Evolutionary conservation across 2,888 invertebrate genomes (phyloP).

Genomic region (Serrognathus titanus): DNA sequence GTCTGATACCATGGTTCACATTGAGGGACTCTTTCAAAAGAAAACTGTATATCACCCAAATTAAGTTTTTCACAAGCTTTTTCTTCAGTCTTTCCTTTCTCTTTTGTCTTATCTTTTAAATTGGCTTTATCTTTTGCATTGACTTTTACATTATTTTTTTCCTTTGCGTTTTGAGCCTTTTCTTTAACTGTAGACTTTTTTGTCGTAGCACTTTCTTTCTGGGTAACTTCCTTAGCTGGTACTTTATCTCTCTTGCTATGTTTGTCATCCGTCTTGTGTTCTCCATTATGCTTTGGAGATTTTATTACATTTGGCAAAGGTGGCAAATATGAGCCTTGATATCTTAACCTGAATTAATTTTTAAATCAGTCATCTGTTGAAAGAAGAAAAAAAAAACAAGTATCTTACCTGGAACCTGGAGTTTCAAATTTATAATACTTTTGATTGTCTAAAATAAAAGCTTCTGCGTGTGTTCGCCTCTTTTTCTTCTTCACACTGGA

Average conservation of each 20-base stretch:
- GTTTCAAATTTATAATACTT: conserved; percentile 56
- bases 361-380: background rate
- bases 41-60: conserved; percentile 64
- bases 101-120: conserved; percentile 38
- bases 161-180: background rate
- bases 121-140: conserved; percentile 30
- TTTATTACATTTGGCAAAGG: conserved; percentile 30
- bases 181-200: background rate
- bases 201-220: background rate
- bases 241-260: background rate
- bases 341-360: conserved; percentile 38
- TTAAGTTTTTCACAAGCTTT: conserved; percentile 42
- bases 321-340: conserved; percentile 44
- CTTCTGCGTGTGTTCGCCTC: conserved; percentile 57
- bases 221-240: background rate
- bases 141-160: conserved; percentile 20
- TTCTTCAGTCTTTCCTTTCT: conserved; percentile 27
- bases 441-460: conserved; percentile 56
- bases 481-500: conserved; percentile 36
- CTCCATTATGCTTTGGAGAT: conserved; percentile 36
- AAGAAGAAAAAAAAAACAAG: background rate
- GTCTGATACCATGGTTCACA: conserved; percentile 78
- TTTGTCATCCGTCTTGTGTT: conserved; percentile 18
- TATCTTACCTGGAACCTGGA: conserved; percentile 49
- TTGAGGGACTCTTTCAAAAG: conserved; percentile 71